phyloP scores from a whole-genome alignment of 1,140 invertebrate species.

The Formica selysi region DNA sequence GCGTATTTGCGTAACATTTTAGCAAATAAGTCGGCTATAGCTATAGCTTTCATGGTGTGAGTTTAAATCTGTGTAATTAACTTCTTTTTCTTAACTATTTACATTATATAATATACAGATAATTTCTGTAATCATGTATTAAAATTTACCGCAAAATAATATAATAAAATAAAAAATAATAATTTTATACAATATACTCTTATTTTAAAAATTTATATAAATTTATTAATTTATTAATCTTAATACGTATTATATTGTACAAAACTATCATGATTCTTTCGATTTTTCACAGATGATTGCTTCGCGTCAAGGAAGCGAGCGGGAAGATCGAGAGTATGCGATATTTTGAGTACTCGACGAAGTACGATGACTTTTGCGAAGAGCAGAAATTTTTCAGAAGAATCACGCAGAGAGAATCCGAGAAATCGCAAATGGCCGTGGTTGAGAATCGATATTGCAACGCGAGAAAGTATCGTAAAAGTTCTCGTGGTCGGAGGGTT shows the following conservation, averaged over 20 bases:
- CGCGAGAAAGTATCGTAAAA: slow-evolving; percentile 67
- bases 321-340: no score
- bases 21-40: background rate
- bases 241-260: background rate
- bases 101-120: background rate
- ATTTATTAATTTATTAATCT: slow-evolving; percentile 17
- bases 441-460: slow-evolving; percentile 65
- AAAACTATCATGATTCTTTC: background rate
- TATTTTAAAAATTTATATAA: background rate
- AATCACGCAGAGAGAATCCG: slow-evolving; percentile 33
- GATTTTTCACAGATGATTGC: slow-evolving; percentile 47
- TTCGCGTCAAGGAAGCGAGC: background rate
- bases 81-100: slow-evolving; percentile 1
- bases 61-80: slow-evolving; percentile 32
- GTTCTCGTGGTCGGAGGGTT: slow-evolving; percentile 54
- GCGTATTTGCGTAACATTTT: slow-evolving; percentile 39
- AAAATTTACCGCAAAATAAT: slow-evolving; percentile 12
- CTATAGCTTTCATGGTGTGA: slow-evolving; percentile 1
- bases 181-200: background rate
- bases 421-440: slow-evolving; percentile 67
- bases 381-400: background rate
- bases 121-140: background rate
- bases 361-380: slow-evolving; percentile 44
- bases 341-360: slow-evolving; percentile 33
- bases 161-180: no score